These are phyloP conservation scores for Brachypodius melanocephalos DNA, from an alignment of 2,113 vertebrate species.

Conservation along the genomic window DNA sequence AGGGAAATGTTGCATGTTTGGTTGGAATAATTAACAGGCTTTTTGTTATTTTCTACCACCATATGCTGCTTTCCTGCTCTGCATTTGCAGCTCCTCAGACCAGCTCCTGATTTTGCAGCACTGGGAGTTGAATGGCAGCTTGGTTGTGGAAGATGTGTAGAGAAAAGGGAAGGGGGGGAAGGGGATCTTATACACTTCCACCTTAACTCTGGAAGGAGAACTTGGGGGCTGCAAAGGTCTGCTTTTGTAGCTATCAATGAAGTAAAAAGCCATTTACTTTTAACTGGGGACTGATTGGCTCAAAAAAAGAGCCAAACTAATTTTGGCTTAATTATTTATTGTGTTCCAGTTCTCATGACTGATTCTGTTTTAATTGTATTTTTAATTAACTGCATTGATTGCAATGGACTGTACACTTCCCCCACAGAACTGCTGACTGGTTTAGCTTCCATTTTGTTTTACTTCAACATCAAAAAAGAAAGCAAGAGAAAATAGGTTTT, in stretches of 20 bases:
- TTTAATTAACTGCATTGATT: constrained; percentile 64
- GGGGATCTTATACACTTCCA: rapidly evolving
- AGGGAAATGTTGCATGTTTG: neutral
- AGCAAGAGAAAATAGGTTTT: neutral
- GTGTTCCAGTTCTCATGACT: constrained; percentile 31
- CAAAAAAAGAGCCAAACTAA: neutral
- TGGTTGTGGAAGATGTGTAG: neutral
- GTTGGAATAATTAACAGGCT: neutral
- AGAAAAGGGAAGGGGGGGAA: neutral
- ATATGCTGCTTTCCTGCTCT: neutral
- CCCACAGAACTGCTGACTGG: neutral
- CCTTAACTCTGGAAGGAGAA: neutral
- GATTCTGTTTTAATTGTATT: constrained; percentile 47
- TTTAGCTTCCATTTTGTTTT: neutral
- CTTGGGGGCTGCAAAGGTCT: neutral
- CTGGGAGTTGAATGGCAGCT: neutral
- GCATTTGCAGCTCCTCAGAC: neutral
- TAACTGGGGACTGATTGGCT: neutral
- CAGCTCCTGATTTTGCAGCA: neutral
- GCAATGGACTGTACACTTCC: neutral
- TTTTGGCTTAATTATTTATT: constrained; percentile 58
- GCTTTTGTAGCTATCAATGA: neutral
- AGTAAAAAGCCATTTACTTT: neutral
- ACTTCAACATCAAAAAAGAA: neutral
- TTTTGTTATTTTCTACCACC: constrained; percentile 20